Percentiles rank a stretch among this genome's conserved stretches.
These are phyloP conservation scores for Gobio occitaniae DNA, from an alignment of 2,797 vertebrate genomes.

Conservation along the genomic window DNA sequence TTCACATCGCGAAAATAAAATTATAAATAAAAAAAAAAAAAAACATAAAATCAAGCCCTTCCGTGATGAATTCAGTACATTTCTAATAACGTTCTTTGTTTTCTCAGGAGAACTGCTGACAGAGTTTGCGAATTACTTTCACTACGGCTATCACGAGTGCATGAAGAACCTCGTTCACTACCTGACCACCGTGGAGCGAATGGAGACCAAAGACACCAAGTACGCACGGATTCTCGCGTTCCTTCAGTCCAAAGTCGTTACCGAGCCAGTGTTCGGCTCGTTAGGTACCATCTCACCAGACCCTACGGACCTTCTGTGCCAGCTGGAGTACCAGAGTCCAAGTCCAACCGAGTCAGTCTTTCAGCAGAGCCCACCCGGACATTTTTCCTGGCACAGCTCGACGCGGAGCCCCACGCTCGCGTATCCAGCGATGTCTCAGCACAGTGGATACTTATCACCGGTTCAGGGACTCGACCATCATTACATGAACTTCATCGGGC, in stretches of 20 bases:
- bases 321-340: constrained; percentile 84
- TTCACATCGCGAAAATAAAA: not conserved
- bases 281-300: constrained; percentile 81
- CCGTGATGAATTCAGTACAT: not conserved
- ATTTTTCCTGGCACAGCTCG: constrained; percentile 87
- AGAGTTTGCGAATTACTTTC: constrained; percentile 99
- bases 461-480: constrained; percentile 83
- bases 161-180: constrained; percentile 99
- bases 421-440: constrained; percentile 85
- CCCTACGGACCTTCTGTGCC: constrained; percentile 84
- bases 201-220: constrained; percentile 97
- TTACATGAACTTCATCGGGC: constrained; percentile 92
- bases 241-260: constrained; percentile 90
- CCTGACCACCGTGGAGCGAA: constrained; percentile 94
- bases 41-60: not conserved
- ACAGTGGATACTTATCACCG: constrained; percentile 86
- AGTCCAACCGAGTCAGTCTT: constrained; percentile 83
- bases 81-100: not conserved
- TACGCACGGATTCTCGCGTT: constrained; percentile 97
- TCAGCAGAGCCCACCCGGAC: constrained; percentile 81
- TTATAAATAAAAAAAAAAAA: not conserved
- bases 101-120: constrained; percentile 87
- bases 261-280: constrained; percentile 86
- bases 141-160: constrained; percentile 97
- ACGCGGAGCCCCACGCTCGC: constrained; percentile 83